A percentile compares a stretch with the other conserved stretches of the same genome.
Evolutionary conservation across 2,888 invertebrate genomes (phyloP).

Genomic region (Myathropa florea): DNA sequence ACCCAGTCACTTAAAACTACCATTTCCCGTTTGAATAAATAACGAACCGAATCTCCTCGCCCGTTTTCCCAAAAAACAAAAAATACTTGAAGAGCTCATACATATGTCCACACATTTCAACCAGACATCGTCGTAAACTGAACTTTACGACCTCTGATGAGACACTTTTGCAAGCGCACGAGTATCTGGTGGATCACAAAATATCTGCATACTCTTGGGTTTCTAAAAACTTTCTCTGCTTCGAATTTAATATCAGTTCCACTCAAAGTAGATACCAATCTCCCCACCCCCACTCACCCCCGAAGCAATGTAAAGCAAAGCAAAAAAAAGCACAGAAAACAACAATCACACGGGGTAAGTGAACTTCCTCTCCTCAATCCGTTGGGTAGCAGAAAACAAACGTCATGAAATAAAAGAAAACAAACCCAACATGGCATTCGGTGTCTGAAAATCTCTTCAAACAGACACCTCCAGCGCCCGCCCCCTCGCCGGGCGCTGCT

Average conservation of each 20-base stretch:
- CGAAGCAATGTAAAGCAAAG: not conserved
- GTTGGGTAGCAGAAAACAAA: not conserved
- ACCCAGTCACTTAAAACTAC: not conserved
- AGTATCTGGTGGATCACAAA: not conserved
- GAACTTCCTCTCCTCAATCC: slow-evolving; percentile 8
- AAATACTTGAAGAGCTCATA: not conserved
- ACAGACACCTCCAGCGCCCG: slow-evolving; percentile 5
- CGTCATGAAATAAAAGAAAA: slow-evolving; percentile 12
- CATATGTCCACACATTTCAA: not conserved
- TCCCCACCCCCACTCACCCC: not conserved
- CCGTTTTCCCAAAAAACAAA: too few relatives aligned
- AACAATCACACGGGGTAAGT: slow-evolving; percentile 3
- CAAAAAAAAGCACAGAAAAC: not conserved
- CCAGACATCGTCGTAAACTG: not conserved
- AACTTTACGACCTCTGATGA: not conserved
- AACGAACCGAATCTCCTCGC: not conserved
- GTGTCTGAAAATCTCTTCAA: slow-evolving; percentile 42
- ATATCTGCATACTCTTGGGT: not conserved
- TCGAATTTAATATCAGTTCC: not conserved
- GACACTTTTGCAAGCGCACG: not conserved
- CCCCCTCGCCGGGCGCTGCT: slow-evolving; percentile 5
- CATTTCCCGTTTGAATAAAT: not conserved
- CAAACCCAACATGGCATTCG: slow-evolving; percentile 11
- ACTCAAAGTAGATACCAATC: not conserved
- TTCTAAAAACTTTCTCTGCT: not conserved